Percentiles rank a stretch among this genome's conserved stretches.
These are phyloP conservation scores for Deladenus siricidicola DNA, from an alignment of 2,888 invertebrate species.

Conservation along the genomic window DNA sequence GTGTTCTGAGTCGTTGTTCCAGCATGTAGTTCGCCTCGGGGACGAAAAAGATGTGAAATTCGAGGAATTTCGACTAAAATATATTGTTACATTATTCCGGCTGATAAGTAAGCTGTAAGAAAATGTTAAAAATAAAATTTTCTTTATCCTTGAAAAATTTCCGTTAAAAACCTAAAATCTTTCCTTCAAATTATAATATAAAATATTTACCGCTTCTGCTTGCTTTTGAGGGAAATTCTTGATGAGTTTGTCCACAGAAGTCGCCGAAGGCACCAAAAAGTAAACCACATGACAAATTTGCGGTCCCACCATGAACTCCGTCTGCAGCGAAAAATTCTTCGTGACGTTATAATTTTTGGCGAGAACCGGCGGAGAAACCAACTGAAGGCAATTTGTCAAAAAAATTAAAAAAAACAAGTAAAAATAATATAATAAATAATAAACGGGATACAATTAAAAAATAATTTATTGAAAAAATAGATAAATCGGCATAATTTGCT, in stretches of 20 bases:
- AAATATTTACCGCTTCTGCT: background rate
- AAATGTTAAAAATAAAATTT: too few relatives aligned
- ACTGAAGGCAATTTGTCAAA: too few relatives aligned
- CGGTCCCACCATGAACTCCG: background rate
- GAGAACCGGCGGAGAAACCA: conserved; percentile 9
- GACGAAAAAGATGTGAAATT: conserved; percentile 11
- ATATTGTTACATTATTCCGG: too few relatives aligned
- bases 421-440: background rate
- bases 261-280: conserved; percentile 10
- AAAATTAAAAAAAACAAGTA: background rate
- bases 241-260: conserved; percentile 10
- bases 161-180: too few relatives aligned
- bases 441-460: too few relatives aligned
- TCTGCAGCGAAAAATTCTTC: conserved; percentile 15
- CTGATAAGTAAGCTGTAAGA: too few relatives aligned
- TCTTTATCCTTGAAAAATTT: too few relatives aligned
- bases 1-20: conserved; percentile 14
- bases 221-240: conserved; percentile 7
- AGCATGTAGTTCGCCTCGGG: conserved; percentile 23
- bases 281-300: conserved; percentile 17
- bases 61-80: too few relatives aligned
- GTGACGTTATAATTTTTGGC: conserved; percentile 10
- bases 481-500: too few relatives aligned
- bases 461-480: too few relatives aligned
- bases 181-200: too few relatives aligned